Conservation (phyloP, 2,888 invertebrate genomes). For the Caenorhabditis drosophilae region DNA sequence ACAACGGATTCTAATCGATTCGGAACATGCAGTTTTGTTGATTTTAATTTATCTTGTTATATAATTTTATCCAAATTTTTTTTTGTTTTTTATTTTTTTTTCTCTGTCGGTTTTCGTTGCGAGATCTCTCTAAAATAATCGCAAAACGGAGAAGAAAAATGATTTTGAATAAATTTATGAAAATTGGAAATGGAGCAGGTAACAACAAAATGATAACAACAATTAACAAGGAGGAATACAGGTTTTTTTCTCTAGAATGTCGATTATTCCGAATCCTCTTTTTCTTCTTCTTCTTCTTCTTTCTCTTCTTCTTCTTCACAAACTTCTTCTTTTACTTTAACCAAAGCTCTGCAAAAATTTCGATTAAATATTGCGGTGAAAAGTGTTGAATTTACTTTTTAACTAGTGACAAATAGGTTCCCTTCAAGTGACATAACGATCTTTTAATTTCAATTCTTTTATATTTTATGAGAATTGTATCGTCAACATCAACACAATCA, state of each 20-base stretch:
- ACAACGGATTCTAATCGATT: slow-evolving; percentile 47
- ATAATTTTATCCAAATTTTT: not conserved
- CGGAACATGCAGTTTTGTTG: too few species aligned
- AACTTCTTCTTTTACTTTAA: slow-evolving; percentile 7
- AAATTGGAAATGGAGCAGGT: too few species aligned
- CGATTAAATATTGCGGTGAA: not conserved
- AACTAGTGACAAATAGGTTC: slow-evolving; percentile 16
- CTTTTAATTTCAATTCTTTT: slow-evolving; percentile 28
- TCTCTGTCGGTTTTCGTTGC: not conserved
- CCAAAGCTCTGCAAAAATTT: not conserved
- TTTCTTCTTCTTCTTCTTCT: slow-evolving; percentile 8
- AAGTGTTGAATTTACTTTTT: slow-evolving; percentile 18
- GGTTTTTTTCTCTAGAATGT: too few species aligned
- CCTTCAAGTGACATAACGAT: slow-evolving; percentile 24
- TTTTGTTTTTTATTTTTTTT: not conserved
- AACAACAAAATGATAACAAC: too few species aligned
- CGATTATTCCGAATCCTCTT: too few species aligned
- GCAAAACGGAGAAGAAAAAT: too few species aligned
- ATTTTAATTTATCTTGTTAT: slow-evolving; percentile 1
- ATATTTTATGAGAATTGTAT: slow-evolving; percentile 29
- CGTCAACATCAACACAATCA: slow-evolving; percentile 14
- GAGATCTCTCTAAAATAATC: too few species aligned
- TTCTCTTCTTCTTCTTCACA: slow-evolving; percentile 7
- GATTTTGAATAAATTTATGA: too few species aligned
- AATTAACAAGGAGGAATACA: too few species aligned